phyloP scores from a whole-genome alignment of 2,113 vertebrate species.

The Orthonyx spaldingii region DNA sequence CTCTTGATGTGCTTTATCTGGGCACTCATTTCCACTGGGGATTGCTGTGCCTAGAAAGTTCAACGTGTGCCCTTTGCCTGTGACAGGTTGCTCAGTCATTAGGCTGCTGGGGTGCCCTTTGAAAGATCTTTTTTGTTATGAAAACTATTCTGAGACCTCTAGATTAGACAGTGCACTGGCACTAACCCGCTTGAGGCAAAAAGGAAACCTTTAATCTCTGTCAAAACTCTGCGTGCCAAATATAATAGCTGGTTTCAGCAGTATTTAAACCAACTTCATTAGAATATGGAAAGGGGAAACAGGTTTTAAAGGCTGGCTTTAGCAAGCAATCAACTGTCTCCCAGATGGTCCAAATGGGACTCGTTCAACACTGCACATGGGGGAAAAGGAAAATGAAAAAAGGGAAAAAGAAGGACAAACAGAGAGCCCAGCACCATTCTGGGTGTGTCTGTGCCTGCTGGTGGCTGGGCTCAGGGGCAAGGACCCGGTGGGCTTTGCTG shows the following conservation, averaged over 20 bases:
- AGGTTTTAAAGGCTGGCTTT: conserved; percentile 30
- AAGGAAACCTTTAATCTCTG: conserved; percentile 28
- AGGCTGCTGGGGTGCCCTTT: neutral
- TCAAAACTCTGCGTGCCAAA: conserved; percentile 23
- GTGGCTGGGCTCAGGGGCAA: neutral
- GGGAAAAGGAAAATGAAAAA: neutral
- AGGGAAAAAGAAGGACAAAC: accelerated
- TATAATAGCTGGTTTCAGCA: conserved; percentile 43
- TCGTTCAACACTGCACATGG: neutral
- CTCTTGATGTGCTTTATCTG: neutral
- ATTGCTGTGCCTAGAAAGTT: neutral
- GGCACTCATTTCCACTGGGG: neutral
- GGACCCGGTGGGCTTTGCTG: neutral
- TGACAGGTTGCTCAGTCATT: neutral
- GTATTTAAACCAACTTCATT: conserved; percentile 33
- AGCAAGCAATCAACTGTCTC: neutral
- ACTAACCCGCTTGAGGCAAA: neutral
- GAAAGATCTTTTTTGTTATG: neutral
- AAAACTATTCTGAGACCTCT: neutral
- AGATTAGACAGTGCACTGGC: neutral
- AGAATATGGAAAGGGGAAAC: neutral
- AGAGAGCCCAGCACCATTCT: neutral
- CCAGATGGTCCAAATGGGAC: neutral
- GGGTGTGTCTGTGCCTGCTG: neutral
- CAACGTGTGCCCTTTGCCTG: neutral